Evolutionary conservation across 2,113 vertebrate species (phyloP).

Genomic region (rat (Rattus norvegicus)): GRCr8 NC_086024.1:104221501-104222000

Average conservation of each 20-base stretch:
- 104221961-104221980: background rate
- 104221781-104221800: background rate
- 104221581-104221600: too few species aligned
- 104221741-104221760: background rate
- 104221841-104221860: background rate
- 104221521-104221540: too few species aligned
- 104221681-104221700: conserved; percentile 7
- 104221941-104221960: conserved; percentile 20
- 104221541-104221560: too few species aligned
- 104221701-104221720: background rate
- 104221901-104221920: background rate
- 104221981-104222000: background rate
- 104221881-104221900: background rate
- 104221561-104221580: too few species aligned
- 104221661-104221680: background rate
- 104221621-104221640: background rate
- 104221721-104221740: background rate
- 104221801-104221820: background rate
- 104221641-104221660: background rate
- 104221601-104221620: too few species aligned
- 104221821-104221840: background rate
- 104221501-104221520: too few species aligned
- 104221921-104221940: background rate
- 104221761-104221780: background rate
- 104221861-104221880: background rate